Base-by-base conservation (phyloP, 1,140 invertebrate genomes). In the Palaemon carinicauda region DNA sequence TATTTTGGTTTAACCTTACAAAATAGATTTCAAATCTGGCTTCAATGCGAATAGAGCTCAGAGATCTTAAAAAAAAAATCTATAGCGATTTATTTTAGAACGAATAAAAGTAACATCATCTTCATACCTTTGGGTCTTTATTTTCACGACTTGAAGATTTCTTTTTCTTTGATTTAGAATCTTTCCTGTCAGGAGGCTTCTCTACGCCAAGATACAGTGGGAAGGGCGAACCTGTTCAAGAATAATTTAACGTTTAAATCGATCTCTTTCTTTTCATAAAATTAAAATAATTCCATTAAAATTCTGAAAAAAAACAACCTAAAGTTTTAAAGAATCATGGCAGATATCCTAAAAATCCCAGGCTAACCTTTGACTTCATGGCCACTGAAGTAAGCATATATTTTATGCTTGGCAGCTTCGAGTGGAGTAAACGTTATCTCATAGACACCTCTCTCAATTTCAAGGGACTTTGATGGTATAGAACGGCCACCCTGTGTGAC, bases 351-450 rank as follows among this genome's bases (percentile, higher is more conserved):
- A 24, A 12, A 31, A 24, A 31, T 29, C n/a, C 15, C n/a, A 54
- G 21, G 74, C 90, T 94, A 95, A 91, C 98, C 97, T 93, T 96
- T 96, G n/a, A 99, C 96, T 90, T 98, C 97, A 89, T 96, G 96
- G 5, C 97, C 97, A 91, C 99, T 99, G 91, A 98, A 99, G 90
- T 97, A 98, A 19, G 98, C 94, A 90, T 98, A 97, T 51, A 99
- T 94, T 77, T 96, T 94, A 92, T 99, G 98, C 91, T 97, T 97
- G 65, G 98, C 98, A 69, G 96, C 94, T 65, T 96, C 95, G 80
- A 95, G 94, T 0, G 98, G 98, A 88, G 96, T 95, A 90, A 99
- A 98, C 14, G 96, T 95, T 3, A 98, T 95, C 24, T 95, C 93
- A 90, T 98, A 98, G 80, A 96, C 94, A 79, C 96, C 95, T 69